Evolutionary conservation across 2,888 invertebrate genomes (phyloP), one percentile per base, ranked within the genome.

Genomic region (Andricus quercusramuli): DNA sequence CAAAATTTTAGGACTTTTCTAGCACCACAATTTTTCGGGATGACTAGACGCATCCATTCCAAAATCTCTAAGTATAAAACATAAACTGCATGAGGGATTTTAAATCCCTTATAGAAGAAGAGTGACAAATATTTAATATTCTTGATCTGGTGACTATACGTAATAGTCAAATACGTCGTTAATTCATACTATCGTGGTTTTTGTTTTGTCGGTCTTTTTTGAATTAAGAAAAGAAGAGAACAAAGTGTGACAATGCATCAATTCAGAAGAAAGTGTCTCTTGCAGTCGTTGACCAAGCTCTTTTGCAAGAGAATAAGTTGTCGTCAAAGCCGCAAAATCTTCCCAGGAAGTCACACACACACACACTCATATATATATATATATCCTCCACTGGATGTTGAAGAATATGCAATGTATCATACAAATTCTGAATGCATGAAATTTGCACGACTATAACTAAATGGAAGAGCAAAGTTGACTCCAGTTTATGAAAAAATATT

Each of bases 271-370:
- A 70, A 70, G 47, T 70, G 44, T 44, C 70, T 70, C 20, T 51
- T 20, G 29, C 70, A 70, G 51, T 70, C 47, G 70, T 70, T 70
- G 70, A 70, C 51, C 70, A 70, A 47, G 70, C 29, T 51, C 47
- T 70, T 70, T 70, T 70, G 20, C 20, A 51, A 20, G 22, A 3
- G 29, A 47, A n/a, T n/a, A n/a, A 47, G 29, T 20, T 70, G 51
- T 51, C 29, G 70, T 20, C 47, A 13, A 62, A 9, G 1, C 15
- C 5, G 15, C 62, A 62, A 25, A 25, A 62, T 62, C 25, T 0
- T 11, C 25, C 25, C 25, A 22, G 11, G 25, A 62, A 25, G 25
- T 25, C 2, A 25, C 2, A 2, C 13, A n/a, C 13, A 13, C 1
- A 62, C 32, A 32, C 8, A 32, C 32, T 6, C 32, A 32, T 1